Evolutionary conservation across 1,140 invertebrate genomes (phyloP), one percentile per base, ranked within the genome.

Genomic region (Lepidotrigona ventralis): DNA sequence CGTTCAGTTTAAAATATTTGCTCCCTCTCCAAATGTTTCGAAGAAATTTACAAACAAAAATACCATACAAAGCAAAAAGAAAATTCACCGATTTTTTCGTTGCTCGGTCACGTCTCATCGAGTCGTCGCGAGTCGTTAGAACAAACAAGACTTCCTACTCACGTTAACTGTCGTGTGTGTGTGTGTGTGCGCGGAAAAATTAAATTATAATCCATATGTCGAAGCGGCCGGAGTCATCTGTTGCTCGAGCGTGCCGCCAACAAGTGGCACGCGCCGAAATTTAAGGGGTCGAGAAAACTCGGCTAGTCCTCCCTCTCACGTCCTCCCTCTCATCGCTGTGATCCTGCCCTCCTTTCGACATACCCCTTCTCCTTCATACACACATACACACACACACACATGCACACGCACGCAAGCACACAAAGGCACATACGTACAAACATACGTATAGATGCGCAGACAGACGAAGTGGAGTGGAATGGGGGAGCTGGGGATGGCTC

Each of bases 221-320:
- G 51, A 51, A 46, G 39, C 78, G 76, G 26, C 19, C 75, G 81
- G 85, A 84, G 88, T 91, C 91, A 92, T 92, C 91, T 92, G 91
- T 92, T 92, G 91, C 91, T 90, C 87, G 85, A 85, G 89, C 86
- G 88, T 84, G 79, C 81, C 84, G 84, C 91, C 91, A 92, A 92
- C 91, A 92, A 92, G 91, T 92, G 91, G 91, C 90, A 89, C 90
- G 85, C 83, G 83, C 86, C 88, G 87, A 92, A 92, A 92, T 91
- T 92, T 92, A 92, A 91, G 91, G 90, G 90, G 87, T 88, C 86
- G 90, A 88, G 87, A 88, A 88, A 88, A 88, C 84, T 85, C 83
- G 80, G 75, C 66, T 85, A 66, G 63, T 66, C 66, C 73, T 77
- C 46, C 53, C 76, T 39, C 76, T 71, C 63, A 71, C 79, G 76